phyloP scores from a whole-genome alignment of 1,140 invertebrate genomes.

The Scaptomyza montana region DNA sequence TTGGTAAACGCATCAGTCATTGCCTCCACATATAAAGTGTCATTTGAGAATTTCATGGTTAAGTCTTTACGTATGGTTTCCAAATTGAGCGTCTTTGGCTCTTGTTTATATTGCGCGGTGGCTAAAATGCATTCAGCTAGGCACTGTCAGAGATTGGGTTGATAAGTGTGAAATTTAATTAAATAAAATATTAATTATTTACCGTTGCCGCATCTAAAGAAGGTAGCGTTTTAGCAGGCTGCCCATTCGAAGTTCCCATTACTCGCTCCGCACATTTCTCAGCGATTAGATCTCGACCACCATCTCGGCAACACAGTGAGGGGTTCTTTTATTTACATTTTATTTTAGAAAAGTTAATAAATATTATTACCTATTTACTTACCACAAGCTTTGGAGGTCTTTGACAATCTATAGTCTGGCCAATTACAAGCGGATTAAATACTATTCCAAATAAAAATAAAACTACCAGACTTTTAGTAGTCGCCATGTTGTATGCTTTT shows the following conservation, averaged over 20 bases:
- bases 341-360: no score
- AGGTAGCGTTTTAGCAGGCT: conserved; percentile 42
- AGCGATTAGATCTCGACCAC: conserved; percentile 58
- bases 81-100: conserved; percentile 53
- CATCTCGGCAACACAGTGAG: conserved; percentile 68
- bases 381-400: conserved; percentile 73
- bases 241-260: conserved; percentile 45
- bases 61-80: conserved; percentile 54
- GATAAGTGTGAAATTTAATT: neutral
- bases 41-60: conserved; percentile 63
- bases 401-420: conserved; percentile 72
- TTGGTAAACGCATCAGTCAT: conserved; percentile 60
- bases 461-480: conserved; percentile 17
- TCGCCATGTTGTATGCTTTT: conserved; percentile 34
- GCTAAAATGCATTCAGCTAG: conserved; percentile 73
- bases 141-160: conserved; percentile 52
- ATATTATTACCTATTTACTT: conserved; percentile 12
- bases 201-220: conserved; percentile 68
- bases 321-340: conserved; percentile 52
- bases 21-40: conserved; percentile 63
- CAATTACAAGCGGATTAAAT: conserved; percentile 2
- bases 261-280: conserved; percentile 62
- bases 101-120: conserved; percentile 56
- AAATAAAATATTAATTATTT: neutral
- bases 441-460: conserved; percentile 32